These are phyloP conservation scores for Abrostola tripartita DNA, from an alignment of 2,888 invertebrate species.

Conservation along the genomic window DNA sequence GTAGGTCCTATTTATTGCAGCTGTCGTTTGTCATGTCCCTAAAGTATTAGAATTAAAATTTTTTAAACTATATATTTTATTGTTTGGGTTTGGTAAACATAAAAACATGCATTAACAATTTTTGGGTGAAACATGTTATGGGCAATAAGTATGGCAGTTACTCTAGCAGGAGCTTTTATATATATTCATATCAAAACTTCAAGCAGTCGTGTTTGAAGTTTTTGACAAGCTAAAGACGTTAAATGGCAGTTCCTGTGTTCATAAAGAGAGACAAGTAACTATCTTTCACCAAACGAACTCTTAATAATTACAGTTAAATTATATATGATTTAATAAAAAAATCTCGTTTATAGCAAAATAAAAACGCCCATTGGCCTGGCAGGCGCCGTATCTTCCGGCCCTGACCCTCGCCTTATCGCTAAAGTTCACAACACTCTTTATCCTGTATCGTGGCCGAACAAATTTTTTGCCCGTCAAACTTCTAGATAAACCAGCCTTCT, in stretches of 20 bases:
- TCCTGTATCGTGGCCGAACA: slow-evolving; percentile 51
- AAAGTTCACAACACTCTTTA: slow-evolving; percentile 51
- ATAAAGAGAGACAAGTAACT: not conserved
- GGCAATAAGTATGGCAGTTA: too few species aligned
- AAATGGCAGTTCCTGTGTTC: not conserved
- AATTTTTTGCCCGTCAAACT: slow-evolving; percentile 45
- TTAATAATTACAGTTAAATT: not conserved
- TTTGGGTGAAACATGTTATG: too few species aligned
- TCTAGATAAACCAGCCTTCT: slow-evolving; percentile 25
- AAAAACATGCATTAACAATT: too few species aligned
- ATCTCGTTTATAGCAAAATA: slow-evolving; percentile 14
- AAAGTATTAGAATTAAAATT: too few species aligned
- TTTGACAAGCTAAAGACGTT: not conserved
- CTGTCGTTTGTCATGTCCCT: too few species aligned
- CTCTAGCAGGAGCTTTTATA: too few species aligned
- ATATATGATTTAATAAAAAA: too few species aligned
- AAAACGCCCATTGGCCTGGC: slow-evolving; percentile 18
- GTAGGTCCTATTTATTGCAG: too few species aligned
- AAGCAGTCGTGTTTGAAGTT: not conserved
- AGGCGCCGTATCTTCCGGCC: slow-evolving; percentile 38
- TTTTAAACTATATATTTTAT: too few species aligned
- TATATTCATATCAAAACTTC: too few species aligned
- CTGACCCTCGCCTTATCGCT: slow-evolving; percentile 49
- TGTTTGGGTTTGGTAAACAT: too few species aligned
- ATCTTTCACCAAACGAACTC: not conserved